Evolutionary conservation across 1,140 invertebrate genomes (phyloP).

Genomic region (Polyergus mexicanus): DNA sequence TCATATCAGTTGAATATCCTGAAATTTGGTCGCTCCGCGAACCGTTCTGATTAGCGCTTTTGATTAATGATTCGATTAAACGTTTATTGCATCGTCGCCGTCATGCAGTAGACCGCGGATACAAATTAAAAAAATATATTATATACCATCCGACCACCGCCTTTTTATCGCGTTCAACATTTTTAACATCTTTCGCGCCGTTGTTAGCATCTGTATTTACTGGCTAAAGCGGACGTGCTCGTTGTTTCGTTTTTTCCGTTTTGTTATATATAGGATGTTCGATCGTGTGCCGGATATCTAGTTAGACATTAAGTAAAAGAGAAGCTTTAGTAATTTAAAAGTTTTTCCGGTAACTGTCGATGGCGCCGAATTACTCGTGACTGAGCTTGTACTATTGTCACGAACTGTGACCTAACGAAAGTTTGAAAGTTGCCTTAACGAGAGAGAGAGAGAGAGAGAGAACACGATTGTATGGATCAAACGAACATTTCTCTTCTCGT

Average conservation of each 20-base stretch:
- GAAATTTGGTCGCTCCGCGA: conserved; percentile 45
- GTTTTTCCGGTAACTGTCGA: conserved; percentile 46
- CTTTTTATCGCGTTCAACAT: conserved; percentile 1
- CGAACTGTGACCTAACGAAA: conserved; percentile 13
- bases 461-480: not conserved
- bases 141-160: not conserved
- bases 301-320: conserved; percentile 26
- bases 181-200: conserved; percentile 10
- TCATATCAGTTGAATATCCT: conserved; percentile 54
- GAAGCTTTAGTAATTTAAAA: conserved; percentile 58
- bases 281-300: not conserved
- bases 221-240: not conserved
- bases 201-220: conserved; percentile 4
- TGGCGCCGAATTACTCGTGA: conserved; percentile 17
- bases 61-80: conserved; percentile 72
- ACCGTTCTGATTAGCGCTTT: conserved; percentile 67
- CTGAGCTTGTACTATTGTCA: conserved; percentile 22
- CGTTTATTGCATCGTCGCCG: conserved; percentile 62
- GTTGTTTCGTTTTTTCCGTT: not conserved
- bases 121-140: conserved; percentile 16
- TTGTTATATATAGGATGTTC: not conserved
- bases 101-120: not conserved
- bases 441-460: not conserved
- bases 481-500: conserved; percentile 27
- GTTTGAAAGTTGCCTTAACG: conserved; percentile 36